Percentiles rank a stretch among this genome's conserved stretches.
Evolutionary conservation across 2,888 invertebrate genomes (phyloP).

Genomic region (Pachycephus smyrnensis): DNA sequence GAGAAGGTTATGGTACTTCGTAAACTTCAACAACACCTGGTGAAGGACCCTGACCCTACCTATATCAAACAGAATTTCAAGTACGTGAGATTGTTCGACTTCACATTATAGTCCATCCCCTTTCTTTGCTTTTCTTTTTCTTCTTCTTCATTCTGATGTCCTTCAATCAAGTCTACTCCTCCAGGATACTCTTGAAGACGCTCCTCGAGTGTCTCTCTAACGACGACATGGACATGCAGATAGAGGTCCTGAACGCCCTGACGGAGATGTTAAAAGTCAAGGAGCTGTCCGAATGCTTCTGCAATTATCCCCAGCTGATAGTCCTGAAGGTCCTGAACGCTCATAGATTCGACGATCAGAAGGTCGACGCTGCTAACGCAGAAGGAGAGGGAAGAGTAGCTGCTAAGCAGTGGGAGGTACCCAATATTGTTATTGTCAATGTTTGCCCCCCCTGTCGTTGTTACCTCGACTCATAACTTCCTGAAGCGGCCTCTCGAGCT

Average conservation of each 20-base stretch:
- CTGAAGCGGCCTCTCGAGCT: neutral
- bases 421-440: slow-evolving; percentile 9
- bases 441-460: neutral
- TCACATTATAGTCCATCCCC: neutral
- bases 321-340: slow-evolving; percentile 90
- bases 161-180: slow-evolving; percentile 23
- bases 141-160: slow-evolving; percentile 17
- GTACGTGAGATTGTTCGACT: slow-evolving; percentile 36
- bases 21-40: slow-evolving; percentile 58
- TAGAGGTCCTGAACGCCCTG: slow-evolving; percentile 83
- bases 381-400: slow-evolving; percentile 49
- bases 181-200: slow-evolving; percentile 74
- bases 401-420: slow-evolving; percentile 67
- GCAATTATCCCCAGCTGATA: slow-evolving; percentile 90
- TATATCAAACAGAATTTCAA: slow-evolving; percentile 62
- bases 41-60: slow-evolving; percentile 58
- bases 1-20: slow-evolving; percentile 57
- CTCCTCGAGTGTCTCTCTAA: slow-evolving; percentile 79
- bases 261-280: slow-evolving; percentile 86
- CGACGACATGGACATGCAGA: slow-evolving; percentile 76
- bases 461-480: neutral
- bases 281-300: slow-evolving; percentile 82
- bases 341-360: slow-evolving; percentile 72
- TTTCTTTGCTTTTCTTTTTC: slow-evolving; percentile 1
- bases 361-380: slow-evolving; percentile 34